A percentile compares a stretch with the other conserved stretches of the same genome.
Conservation (phyloP, 2,888 invertebrate species). For the Xestia ashworthii region DNA sequence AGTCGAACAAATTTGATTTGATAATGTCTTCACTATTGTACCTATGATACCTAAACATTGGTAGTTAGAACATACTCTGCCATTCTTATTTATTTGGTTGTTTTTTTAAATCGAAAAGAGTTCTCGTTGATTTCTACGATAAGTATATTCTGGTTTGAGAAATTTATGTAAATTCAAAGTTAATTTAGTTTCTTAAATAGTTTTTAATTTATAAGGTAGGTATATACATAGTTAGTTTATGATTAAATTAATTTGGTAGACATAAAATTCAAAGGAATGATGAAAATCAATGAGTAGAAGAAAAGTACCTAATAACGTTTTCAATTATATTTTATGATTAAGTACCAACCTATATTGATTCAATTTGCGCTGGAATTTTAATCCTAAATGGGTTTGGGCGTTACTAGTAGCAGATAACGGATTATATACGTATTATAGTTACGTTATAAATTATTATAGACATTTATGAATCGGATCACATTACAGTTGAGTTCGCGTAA, state of each 20-base stretch:
- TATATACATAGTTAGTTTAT: too few relatives aligned
- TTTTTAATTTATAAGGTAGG: too few relatives aligned
- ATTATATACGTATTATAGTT: slow-evolving; percentile 1
- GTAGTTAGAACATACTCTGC: neutral
- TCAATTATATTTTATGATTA: slow-evolving; percentile 35
- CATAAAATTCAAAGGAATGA: slow-evolving; percentile 14
- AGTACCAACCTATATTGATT: slow-evolving; percentile 32
- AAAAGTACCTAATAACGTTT: slow-evolving; percentile 25
- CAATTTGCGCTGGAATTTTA: slow-evolving; percentile 37
- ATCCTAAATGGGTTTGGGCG: slow-evolving; percentile 39
- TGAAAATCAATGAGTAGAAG: neutral
- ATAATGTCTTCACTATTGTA: neutral
- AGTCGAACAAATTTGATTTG: neutral
- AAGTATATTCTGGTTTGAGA: neutral
- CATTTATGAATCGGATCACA: slow-evolving; percentile 17
- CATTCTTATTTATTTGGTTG: neutral
- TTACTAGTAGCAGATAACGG: slow-evolving; percentile 23
- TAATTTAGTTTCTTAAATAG: too few relatives aligned
- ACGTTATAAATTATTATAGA: slow-evolving; percentile 43
- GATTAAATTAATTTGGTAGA: too few relatives aligned
- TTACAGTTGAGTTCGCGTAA: slow-evolving; percentile 26
- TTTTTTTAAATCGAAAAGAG: too few relatives aligned
- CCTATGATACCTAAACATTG: neutral
- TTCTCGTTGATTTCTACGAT: neutral
- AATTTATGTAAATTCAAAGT: slow-evolving; percentile 15